Evolutionary conservation across 2,888 invertebrate species (phyloP), one percentile per base, ranked within the genome.

Genomic region (Linyphia triangularis): DNA sequence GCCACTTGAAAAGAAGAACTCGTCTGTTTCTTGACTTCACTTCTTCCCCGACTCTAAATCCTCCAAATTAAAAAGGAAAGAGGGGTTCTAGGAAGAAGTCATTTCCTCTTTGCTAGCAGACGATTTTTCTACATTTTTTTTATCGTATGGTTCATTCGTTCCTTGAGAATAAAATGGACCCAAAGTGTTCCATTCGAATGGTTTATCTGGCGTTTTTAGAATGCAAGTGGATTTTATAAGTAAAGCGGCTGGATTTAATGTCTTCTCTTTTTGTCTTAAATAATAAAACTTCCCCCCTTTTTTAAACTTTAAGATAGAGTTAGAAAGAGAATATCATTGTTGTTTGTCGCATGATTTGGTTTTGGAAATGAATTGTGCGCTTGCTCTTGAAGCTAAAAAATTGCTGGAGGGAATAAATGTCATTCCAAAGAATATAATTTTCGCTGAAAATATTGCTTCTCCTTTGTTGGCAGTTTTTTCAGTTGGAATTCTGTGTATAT

Each of bases 301-400:
- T n/a, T 19, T 22, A 19, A 33, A 16, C 28, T 69, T 57, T 33
- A 24, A 57, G 57, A n/a, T 57, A 9, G 16, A 9, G 26, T 19
- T 28, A 33, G 24, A 19, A 19, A 1, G 24, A 26, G 77, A 69
- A 67, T 70, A 85, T 69, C 57, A 19, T 59, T 37, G 69, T 72
- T 73, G 65, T 79, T 86, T 79, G 85, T 79, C 79, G 85, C 73
- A 79, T 86, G 85, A 86, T 86, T 86, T 86, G 65, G 72, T 79
- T 57, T 67, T 16, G 30, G 57, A 72, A 86, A 86, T 72, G 79
- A 86, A 86, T 67, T 86, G 22, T 51, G 59, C 22, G 57, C 73
- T 75, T 73, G 63, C 19, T 73, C 43, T 65, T 26, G 7, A 9
- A 9, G 26, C 16, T 51, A n/a, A 10, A 51, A 13, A 16, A 1